Evolutionary conservation across 2,113 vertebrate genomes (phyloP), one percentile per base, ranked within the genome.

Genomic region (Phycodurus eques): DNA sequence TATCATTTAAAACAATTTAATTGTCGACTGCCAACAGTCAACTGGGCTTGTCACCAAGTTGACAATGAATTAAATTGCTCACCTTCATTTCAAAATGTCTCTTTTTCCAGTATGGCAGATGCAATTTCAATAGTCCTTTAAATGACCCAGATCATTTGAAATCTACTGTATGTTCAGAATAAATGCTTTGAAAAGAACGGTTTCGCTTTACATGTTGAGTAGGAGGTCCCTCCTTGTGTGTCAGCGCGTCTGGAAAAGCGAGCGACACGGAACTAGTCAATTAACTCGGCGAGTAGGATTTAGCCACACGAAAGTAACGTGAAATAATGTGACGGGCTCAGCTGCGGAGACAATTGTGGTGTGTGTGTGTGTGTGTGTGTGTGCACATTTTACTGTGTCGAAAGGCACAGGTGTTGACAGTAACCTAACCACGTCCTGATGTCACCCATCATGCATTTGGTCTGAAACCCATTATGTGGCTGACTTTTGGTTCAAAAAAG

Each of bases 281-380:
- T 57, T 4, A 27, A 27, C n/a, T 12, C 57, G 12, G 15, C 59
- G 19, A n/a, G 62, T n/a, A 8, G 10, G n/a, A 44, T 42, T 42
- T 35, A 39, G 60, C 8, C 33, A 39, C 17, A 10, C 7, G 57
- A 60, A 33, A 15, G 6, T 60, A 60, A 60, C 15, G 60, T 47
- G 20, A 46, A n/a, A 13, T 33, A 60, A 60, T 35, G 27, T 33
- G 59, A 61, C 13, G 59, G 63, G 63, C 63, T 66, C 63, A 66
- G 63, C 63, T 66, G 63, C n/a, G 22, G 63, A 15, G 8, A 14
- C 20, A 47, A 13, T 13, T 31, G 35, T 11, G 13, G 22, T 31
- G 4, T 59, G 12, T 14, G 4, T 8, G 5, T 5, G 19, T n/a
- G 19, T 20, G 51, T 33, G 27, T 33, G 57, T 60, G 57, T 51